phyloP scores from a whole-genome alignment of 2,888 invertebrate species.

The Coelopa pilipes region DNA sequence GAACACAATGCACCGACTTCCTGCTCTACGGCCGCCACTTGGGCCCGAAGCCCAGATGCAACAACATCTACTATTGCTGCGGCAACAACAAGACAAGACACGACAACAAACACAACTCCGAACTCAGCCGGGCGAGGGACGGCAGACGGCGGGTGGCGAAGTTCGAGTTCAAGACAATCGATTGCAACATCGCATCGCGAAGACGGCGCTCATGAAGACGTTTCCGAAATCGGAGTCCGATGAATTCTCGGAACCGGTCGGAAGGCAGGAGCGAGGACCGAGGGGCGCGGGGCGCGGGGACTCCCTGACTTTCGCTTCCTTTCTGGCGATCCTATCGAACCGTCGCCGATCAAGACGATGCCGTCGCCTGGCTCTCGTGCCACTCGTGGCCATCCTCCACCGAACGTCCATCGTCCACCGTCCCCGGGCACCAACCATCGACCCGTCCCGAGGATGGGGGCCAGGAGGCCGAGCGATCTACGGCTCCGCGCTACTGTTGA shows the following conservation, averaged over 20 bases:
- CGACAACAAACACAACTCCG: neutral
- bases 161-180: neutral
- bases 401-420: no score
- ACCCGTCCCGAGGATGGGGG: no score
- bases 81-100: neutral
- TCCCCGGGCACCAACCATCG: no score
- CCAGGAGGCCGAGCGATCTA: no score
- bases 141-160: neutral
- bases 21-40: constrained; percentile 22
- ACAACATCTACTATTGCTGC: constrained; percentile 33
- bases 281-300: no score
- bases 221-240: no score
- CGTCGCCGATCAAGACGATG: neutral
- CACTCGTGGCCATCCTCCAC: no score
- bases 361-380: no score
- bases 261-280: no score
- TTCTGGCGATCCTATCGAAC: no score
- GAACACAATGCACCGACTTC: constrained; percentile 8
- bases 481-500: no score
- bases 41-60: constrained; percentile 32
- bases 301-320: no score
- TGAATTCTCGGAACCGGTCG: neutral
- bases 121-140: neutral
- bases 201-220: neutral
- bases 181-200: neutral